A percentile compares a stretch with the other conserved stretches of the same genome.
phyloP scores from a whole-genome alignment of 2,113 vertebrate species.

The Butastur rufipennis region DNA sequence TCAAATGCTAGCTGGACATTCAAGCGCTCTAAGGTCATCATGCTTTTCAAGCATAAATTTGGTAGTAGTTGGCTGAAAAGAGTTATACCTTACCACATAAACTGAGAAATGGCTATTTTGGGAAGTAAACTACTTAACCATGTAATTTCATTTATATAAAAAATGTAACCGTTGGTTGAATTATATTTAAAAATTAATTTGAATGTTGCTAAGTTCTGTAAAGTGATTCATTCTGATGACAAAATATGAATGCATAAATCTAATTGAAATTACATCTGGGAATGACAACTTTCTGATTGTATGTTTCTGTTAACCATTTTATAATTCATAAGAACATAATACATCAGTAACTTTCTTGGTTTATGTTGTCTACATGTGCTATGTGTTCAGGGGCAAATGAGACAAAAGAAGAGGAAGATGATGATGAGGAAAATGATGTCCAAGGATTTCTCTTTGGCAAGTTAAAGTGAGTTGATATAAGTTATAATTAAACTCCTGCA shows the following conservation, averaged over 20 bases:
- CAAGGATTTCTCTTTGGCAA: conserved; percentile 92
- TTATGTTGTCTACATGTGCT: not conserved
- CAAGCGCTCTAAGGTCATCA: not conserved
- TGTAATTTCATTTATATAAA: not conserved
- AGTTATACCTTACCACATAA: not conserved
- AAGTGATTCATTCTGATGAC: not conserved
- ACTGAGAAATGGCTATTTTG: not conserved
- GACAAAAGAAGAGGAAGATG: conserved; percentile 62
- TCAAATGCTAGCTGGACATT: not conserved
- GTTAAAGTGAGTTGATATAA: conserved; percentile 82
- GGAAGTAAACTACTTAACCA: not conserved
- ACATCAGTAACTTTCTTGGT: not conserved
- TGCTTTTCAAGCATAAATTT: not conserved
- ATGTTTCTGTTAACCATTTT: not conserved
- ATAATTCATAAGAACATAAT: not conserved
- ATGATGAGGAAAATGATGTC: conserved; percentile 73
- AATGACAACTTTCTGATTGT: not conserved
- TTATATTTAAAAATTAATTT: not conserved
- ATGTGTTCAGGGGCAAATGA: conserved; percentile 75
- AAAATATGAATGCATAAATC: not conserved
- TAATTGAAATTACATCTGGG: not conserved
- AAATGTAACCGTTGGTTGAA: not conserved
- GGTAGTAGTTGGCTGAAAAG: not conserved
- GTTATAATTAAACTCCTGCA: not conserved
- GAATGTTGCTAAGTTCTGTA: not conserved